phyloP scores from a whole-genome alignment of 2,888 invertebrate species.

The Belgica antarctica region DNA sequence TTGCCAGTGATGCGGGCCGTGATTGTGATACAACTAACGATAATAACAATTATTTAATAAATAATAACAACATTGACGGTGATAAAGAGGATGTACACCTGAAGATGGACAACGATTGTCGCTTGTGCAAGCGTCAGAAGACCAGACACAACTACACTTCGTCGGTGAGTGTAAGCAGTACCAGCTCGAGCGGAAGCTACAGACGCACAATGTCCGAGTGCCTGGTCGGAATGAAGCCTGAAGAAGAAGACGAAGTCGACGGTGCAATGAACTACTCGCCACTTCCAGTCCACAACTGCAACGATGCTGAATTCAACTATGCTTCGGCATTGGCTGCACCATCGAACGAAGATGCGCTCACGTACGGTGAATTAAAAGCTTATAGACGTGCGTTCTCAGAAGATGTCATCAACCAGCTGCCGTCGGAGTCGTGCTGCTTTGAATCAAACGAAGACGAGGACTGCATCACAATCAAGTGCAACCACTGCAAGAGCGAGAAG shows the following conservation, averaged over 20 bases:
- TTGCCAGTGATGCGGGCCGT: conserved; percentile 48
- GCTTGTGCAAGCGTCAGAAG: conserved; percentile 55
- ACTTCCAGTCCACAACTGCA: conserved; percentile 31
- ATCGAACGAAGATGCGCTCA: neutral
- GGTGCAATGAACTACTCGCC: conserved; percentile 22
- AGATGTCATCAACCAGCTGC: conserved; percentile 44
- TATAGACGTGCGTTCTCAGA: conserved; percentile 46
- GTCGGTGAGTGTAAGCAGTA: neutral
- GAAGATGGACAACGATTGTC: conserved; percentile 49
- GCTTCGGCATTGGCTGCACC: neutral
- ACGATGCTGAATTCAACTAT: conserved; percentile 33
- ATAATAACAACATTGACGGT: conserved; percentile 22
- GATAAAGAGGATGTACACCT: neutral
- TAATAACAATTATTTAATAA: neutral
- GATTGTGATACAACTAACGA: conserved; percentile 38
- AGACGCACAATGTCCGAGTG: conserved; percentile 46
- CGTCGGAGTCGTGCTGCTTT: conserved; percentile 15
- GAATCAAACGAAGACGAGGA: neutral
- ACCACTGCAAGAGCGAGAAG: conserved; percentile 31
- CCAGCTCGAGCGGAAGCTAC: conserved; percentile 25
- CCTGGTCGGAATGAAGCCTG: conserved; percentile 37
- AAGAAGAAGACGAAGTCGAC: conserved; percentile 43
- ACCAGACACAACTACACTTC: conserved; percentile 52
- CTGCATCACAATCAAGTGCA: conserved; percentile 34
- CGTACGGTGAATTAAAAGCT: conserved; percentile 44